Percentiles rank a stretch among this genome's conserved stretches.
phyloP scores from a whole-genome alignment of 2,888 invertebrate species.

The Brachypalpus laphriformis region DNA sequence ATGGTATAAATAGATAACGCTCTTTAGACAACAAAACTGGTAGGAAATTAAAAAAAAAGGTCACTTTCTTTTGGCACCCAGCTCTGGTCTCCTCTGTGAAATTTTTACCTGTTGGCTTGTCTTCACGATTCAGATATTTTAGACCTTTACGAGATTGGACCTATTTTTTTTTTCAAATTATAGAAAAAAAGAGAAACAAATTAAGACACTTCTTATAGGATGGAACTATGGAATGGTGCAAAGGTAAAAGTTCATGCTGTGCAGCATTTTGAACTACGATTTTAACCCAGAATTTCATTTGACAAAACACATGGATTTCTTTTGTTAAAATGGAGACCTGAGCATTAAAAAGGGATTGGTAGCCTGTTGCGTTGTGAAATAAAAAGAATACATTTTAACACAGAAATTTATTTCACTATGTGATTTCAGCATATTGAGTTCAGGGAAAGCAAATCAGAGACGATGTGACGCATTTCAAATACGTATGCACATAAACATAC shows the following conservation, averaged over 20 bases:
- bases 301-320: background rate
- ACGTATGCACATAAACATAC: no score
- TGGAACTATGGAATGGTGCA: background rate
- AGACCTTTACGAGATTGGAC: background rate
- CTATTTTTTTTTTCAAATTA: background rate
- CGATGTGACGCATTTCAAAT: no score
- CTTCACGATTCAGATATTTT: slow-evolving; percentile 8
- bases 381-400: background rate
- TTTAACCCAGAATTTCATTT: background rate
- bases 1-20: no score
- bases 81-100: background rate
- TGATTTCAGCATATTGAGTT: no score
- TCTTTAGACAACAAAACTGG: background rate
- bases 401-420: no score
- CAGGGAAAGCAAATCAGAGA: no score
- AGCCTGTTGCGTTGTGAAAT: background rate
- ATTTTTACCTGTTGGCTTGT: slow-evolving; percentile 24
- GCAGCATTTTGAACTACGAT: background rate
- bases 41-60: background rate
- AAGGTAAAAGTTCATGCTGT: slow-evolving; percentile 26
- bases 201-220: slow-evolving; percentile 14
- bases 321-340: background rate
- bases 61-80: no score
- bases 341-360: background rate
- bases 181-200: background rate